A percentile compares a stretch with the other conserved stretches of the same genome.
Evolutionary conservation across 2,888 invertebrate genomes (phyloP).

Genomic region (Eupithecia inturbata): DNA sequence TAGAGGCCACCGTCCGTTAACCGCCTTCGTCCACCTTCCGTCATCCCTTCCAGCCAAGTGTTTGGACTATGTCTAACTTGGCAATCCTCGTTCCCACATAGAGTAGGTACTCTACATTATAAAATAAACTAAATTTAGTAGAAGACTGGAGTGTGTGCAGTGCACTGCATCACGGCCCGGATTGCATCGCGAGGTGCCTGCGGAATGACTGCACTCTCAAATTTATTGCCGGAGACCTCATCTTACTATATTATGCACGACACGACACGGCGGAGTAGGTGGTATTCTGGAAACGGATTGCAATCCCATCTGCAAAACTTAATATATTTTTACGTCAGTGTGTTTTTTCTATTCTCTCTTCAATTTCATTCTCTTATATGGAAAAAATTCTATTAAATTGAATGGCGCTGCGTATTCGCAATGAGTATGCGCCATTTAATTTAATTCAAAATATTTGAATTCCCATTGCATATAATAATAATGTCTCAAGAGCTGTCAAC

Average conservation of each 20-base stretch:
- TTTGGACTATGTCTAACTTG: neutral
- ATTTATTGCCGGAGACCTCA: conserved; percentile 19
- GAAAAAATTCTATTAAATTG: too few species aligned
- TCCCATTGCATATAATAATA: neutral
- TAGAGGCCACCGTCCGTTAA: neutral
- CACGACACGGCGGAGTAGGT: neutral
- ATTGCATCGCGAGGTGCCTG: neutral
- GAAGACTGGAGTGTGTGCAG: neutral
- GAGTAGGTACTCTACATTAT: neutral
- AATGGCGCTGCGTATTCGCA: too few species aligned
- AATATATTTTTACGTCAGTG: neutral
- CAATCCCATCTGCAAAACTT: neutral
- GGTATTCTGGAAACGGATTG: neutral
- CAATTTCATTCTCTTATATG: too few species aligned
- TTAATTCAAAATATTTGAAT: neutral
- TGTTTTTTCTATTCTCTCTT: neutral
- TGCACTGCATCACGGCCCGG: conserved; percentile 2
- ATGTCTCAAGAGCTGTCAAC: neutral
- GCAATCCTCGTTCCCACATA: neutral
- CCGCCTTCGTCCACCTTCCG: neutral
- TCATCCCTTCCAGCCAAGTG: neutral
- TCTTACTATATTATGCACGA: neutral
- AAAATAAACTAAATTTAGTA: neutral
- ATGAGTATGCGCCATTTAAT: too few species aligned
- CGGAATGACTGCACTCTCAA: conserved; percentile 3